phyloP scores from a whole-genome alignment of 2,888 invertebrate species.

The Emmelina monodactyla region DNA sequence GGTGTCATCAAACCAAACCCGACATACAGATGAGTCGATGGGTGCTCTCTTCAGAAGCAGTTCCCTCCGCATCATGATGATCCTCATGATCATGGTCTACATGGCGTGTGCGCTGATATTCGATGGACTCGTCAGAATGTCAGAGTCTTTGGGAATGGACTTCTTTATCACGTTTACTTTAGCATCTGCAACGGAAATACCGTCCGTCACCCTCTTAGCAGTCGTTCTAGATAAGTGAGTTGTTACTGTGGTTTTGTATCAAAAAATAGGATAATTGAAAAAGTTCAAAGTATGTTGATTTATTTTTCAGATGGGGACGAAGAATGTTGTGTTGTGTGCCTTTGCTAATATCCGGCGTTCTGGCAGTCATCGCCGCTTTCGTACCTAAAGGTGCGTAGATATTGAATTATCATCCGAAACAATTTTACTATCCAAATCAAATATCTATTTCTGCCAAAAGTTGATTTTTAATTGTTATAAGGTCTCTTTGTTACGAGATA shows the following conservation, averaged over 20 bases:
- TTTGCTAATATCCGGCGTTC: constrained; percentile 28
- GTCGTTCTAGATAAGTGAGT: constrained; percentile 41
- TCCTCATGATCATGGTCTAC: constrained; percentile 38
- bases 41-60: constrained; percentile 30
- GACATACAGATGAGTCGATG: constrained; percentile 35
- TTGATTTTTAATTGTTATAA: no score
- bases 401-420: no score
- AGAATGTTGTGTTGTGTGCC: constrained; percentile 40
- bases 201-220: constrained; percentile 44
- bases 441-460: no score
- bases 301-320: constrained; percentile 40
- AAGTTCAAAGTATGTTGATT: no score
- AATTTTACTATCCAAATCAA: no score
- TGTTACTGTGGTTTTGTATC: no score
- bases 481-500: no score
- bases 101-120: constrained; percentile 48
- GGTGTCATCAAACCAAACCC: constrained; percentile 37
- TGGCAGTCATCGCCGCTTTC: constrained; percentile 37
- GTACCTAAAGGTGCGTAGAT: constrained; percentile 53
- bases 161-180: constrained; percentile 55
- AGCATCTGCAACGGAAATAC: constrained; percentile 54
- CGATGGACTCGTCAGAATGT: constrained; percentile 53
- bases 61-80: constrained; percentile 33
- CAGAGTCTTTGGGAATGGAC: constrained; percentile 47
- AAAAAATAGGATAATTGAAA: no score